Percentiles rank a stretch among this genome's conserved stretches.
Conservation (phyloP, 1,140 invertebrate genomes). For the Hyposmocoma kahamanoa region DNA sequence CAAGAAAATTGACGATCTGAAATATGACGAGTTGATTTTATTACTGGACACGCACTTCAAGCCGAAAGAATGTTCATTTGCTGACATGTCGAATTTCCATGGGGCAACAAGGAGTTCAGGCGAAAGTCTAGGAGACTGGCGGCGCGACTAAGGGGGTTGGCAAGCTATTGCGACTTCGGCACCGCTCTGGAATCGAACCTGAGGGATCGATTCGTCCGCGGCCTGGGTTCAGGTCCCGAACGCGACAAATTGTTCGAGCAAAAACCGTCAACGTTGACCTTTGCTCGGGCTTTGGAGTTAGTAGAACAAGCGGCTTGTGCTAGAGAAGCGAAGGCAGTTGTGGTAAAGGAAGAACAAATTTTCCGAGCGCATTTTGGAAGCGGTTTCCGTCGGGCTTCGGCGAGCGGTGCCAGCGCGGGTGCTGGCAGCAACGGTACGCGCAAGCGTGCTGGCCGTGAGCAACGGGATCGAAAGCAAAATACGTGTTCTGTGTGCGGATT, state of each 20-base stretch:
- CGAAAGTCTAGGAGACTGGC: constrained; percentile 15
- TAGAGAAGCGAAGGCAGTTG: not conserved
- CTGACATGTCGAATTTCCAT: constrained; percentile 11
- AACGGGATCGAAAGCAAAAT: too few relatives aligned
- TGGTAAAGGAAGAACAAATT: constrained; percentile 2
- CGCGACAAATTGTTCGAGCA: constrained; percentile 11
- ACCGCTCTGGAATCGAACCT: constrained; percentile 8
- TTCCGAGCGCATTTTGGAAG: not conserved
- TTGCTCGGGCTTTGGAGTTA: constrained; percentile 1
- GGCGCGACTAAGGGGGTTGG: constrained; percentile 11
- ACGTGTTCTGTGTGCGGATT: constrained; percentile 4
- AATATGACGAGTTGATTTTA: constrained; percentile 4
- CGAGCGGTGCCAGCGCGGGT: not conserved
- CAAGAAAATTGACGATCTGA: not conserved
- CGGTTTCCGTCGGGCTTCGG: not conserved
- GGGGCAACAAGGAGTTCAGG: constrained; percentile 5
- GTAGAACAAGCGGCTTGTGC: constrained; percentile 5
- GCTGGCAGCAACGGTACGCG: not conserved
- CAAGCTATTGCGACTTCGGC: constrained; percentile 9
- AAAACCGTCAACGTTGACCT: not conserved
- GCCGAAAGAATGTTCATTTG: constrained; percentile 10
- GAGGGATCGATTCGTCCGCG: constrained; percentile 12
- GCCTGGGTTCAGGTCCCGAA: constrained; percentile 8
- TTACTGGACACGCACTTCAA: constrained; percentile 14
- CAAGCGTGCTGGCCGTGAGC: too few relatives aligned